A percentile compares a stretch with the other conserved stretches of the same genome.
Evolutionary conservation across 2,797 vertebrate genomes (phyloP).

Genomic region (Cichlasoma orientale): DNA sequence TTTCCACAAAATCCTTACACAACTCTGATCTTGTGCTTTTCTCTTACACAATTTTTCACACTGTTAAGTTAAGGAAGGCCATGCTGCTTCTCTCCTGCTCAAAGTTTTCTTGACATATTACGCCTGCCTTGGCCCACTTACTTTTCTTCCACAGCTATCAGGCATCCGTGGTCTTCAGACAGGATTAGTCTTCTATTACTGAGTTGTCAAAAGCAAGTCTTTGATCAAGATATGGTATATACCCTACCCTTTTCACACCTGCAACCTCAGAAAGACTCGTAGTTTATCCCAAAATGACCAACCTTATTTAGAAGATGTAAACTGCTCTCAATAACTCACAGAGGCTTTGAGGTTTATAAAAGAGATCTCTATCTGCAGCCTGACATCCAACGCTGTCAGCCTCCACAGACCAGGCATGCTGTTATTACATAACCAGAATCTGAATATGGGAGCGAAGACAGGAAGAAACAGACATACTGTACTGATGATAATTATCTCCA

Average conservation of each 20-base stretch:
- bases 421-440: slow-evolving; percentile 70
- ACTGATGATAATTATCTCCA: slow-evolving; percentile 58
- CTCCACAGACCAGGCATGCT: slow-evolving; percentile 64
- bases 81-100: not conserved
- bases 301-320: slow-evolving; percentile 28
- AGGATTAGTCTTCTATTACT: slow-evolving; percentile 1
- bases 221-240: slow-evolving; percentile 9
- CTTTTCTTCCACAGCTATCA: slow-evolving; percentile 5
- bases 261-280: not conserved
- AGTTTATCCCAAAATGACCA: slow-evolving; percentile 36
- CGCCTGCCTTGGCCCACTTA: slow-evolving; percentile 1
- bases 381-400: slow-evolving; percentile 67
- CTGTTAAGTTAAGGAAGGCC: slow-evolving; percentile 6
- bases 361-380: slow-evolving; percentile 57
- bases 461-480: slow-evolving; percentile 46
- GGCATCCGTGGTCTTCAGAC: slow-evolving; percentile 1
- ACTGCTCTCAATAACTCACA: slow-evolving; percentile 19
- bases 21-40: slow-evolving; percentile 2
- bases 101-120: not conserved
- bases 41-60: not conserved
- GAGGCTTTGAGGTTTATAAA: slow-evolving; percentile 53
- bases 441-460: slow-evolving; percentile 61
- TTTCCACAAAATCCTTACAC: slow-evolving; percentile 24
- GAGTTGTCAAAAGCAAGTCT: not conserved
- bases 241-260: not conserved